Evolutionary conservation across 2,113 vertebrate species (phyloP).

Genomic region (Pseudorasbora parva): DNA sequence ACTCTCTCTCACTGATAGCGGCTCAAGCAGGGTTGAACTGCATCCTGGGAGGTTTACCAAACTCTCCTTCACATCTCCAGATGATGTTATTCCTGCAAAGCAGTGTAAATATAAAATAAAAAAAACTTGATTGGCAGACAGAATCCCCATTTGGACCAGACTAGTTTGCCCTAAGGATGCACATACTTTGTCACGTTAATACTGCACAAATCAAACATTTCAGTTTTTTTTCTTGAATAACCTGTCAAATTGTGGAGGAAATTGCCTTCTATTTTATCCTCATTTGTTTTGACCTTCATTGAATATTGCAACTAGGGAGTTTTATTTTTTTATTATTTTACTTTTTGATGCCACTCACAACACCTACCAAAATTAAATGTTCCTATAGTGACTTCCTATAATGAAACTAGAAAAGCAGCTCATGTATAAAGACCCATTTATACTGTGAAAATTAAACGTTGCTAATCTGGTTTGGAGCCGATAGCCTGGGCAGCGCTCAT

Average conservation of each 20-base stretch:
- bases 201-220: neutral
- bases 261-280: neutral
- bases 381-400: neutral
- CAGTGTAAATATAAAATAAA: neutral
- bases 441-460: neutral
- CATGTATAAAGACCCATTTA: neutral
- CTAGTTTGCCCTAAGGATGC: neutral
- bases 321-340: neutral
- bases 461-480: no score
- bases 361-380: no score
- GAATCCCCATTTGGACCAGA: neutral
- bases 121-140: neutral
- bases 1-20: neutral
- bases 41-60: conserved; percentile 17
- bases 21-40: neutral
- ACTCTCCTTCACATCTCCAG: neutral
- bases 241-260: neutral
- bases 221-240: neutral
- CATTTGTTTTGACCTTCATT: neutral
- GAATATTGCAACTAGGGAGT: neutral
- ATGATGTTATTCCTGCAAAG: conserved; percentile 14
- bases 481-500: no score
- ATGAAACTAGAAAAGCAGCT: neutral
- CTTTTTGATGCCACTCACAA: neutral
- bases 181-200: neutral